Evolutionary conservation across 2,113 vertebrate genomes (phyloP), one percentile per base, ranked within the genome.

Genomic region (Forbesichthys papilliferus): DNA sequence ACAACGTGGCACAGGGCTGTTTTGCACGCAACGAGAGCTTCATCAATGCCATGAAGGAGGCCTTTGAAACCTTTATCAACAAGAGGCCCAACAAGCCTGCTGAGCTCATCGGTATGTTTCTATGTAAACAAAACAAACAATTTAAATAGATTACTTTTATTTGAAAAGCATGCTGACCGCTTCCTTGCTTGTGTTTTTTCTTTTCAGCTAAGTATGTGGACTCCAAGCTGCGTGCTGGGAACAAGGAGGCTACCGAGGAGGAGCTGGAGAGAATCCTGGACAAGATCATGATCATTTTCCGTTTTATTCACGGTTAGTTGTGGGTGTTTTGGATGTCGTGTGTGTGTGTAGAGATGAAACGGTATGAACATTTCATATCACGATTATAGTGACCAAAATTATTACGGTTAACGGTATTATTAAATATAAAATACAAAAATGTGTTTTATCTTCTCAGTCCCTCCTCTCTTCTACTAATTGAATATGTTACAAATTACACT

Each of bases 251-350:
- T 51, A 99, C 98, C 52, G 97, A 99, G 81, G 96, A 99, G 90
- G 97, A 99, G 83, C 95, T 98, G 79, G 96, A 99, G 89, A 96
- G 96, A 89, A 98, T 99, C 93, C 93, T 99, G 88, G 97, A 99
- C 91, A 99, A 99, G 92, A 99, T 99, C 75, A 99, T 99, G 96
- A 99, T 99, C 58, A 99, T 99, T 86, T 98, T 99, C 91, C 95
- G 98, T 83, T 99, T 99, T 88, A 99, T 99, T 83, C 96, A 99
- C 67, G 96, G 97, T 99, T 48, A 74, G 87, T 83, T 33, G 13
- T 4, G 3, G 33, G 34, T 49, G 9, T 36, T 7, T 10, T 54
- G 7, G 12, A 8, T 16, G n/a, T 16, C 16, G 3, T 48, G 1
- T 48, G 34, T 1, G 5, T 10, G 9, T 56, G 7, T 11, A 18